These are phyloP conservation scores for Phataginus tetradactyla DNA, from an alignment of 2,797 vertebrate species.

Conservation along the genomic window DNA sequence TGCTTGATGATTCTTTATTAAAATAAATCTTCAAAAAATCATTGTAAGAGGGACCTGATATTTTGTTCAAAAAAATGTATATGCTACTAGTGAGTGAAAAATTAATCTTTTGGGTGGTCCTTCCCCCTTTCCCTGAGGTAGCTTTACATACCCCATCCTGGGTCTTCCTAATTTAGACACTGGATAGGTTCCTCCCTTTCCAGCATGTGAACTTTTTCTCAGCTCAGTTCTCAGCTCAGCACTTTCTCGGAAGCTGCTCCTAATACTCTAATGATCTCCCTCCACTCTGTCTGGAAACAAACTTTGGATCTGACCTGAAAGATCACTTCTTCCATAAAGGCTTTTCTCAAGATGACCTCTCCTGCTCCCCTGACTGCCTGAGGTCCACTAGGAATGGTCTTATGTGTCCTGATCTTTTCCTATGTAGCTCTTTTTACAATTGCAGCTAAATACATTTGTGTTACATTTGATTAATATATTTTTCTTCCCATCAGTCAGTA, in stretches of 20 bases:
- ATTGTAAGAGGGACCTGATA: not conserved
- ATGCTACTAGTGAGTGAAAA: not conserved
- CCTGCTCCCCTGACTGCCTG: too few species aligned
- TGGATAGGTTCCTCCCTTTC: not conserved
- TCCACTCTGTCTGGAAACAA: not conserved
- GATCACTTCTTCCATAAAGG: not conserved
- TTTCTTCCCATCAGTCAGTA: not conserved
- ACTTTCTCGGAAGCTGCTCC: not conserved
- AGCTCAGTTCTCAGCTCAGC: not conserved
- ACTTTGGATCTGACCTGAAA: not conserved
- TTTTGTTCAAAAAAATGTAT: not conserved
- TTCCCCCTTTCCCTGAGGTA: not conserved
- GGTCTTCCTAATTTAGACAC: not conserved
- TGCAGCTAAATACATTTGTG: not conserved
- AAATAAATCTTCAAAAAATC: not conserved
- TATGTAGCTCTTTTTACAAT: not conserved
- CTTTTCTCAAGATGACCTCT: not conserved
- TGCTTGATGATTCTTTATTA: not conserved
- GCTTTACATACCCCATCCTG: too few species aligned
- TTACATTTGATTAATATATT: not conserved
- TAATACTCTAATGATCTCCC: not conserved
- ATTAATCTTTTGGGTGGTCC: not conserved
- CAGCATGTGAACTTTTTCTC: not conserved
- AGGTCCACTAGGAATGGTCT: not conserved
- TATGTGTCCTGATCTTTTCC: not conserved